Percentiles rank a stretch among this genome's conserved stretches.
Conservation (phyloP, 2,113 vertebrate genomes). For the Elephantulus edwardii region DNA sequence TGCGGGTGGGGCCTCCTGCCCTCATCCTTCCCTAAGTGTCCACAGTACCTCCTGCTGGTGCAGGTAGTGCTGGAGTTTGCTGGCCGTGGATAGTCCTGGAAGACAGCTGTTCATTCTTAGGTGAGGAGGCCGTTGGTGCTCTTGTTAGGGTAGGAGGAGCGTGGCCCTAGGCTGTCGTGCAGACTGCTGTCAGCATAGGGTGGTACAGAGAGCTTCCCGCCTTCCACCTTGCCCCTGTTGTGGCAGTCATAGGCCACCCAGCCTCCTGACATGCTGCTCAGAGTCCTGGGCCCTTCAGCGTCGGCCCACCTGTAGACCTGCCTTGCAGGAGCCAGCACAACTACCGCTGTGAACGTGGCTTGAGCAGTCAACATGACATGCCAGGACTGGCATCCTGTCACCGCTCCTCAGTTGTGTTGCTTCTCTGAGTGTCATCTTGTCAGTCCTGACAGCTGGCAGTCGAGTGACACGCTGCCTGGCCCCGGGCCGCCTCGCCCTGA, state of each 20-base stretch:
- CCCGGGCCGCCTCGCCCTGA: no score
- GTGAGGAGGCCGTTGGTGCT: neutral
- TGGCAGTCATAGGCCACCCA: neutral
- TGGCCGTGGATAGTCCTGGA: neutral
- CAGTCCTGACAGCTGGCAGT: no score
- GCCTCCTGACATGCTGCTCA: neutral
- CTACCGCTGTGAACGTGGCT: no score
- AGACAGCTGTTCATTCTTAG: no score
- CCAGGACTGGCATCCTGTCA: neutral
- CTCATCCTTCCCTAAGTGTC: rapidly evolving
- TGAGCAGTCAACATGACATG: no score
- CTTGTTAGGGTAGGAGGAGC: neutral
- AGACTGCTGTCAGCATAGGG: no score
- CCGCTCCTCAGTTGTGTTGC: neutral
- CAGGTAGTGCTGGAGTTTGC: neutral
- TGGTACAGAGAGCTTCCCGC: neutral
- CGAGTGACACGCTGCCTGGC: no score
- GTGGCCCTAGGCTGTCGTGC: no score
- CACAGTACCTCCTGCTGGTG: neutral
- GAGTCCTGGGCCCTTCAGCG: neutral
- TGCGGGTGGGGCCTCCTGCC: neutral
- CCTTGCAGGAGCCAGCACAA: neutral
- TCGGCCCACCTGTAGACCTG: neutral
- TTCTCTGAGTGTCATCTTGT: neutral
- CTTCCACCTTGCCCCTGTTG: neutral